Base-by-base conservation (phyloP, 2,797 vertebrate species). In the Melanotaenia maccullochi region DNA sequence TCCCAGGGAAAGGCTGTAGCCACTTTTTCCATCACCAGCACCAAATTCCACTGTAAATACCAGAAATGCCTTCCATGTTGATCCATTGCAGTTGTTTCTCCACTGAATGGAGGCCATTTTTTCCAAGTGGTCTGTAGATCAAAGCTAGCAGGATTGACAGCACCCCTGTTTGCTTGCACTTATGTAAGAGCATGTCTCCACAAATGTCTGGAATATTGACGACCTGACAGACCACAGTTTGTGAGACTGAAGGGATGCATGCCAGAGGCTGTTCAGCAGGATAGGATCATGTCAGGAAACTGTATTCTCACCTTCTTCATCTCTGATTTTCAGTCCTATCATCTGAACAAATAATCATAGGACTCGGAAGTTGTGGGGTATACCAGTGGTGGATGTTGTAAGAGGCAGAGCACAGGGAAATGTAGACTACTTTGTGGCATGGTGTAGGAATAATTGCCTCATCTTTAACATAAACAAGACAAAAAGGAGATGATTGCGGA, bases 1-100 rank as follows among this genome's bases (percentile, higher is more conserved):
- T 33, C 52, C 71, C 5, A 38, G 74, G 64, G 54, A 60, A 65
- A 57, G 57, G 71, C 80, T 58, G 69, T 67, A 64, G 67, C 44
- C 58, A 68, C 57, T 36, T 63, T 22, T 13, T 55, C 40, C 13
- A 57, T 75, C 68, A 70, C 30, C 9, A 36, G 65, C 60, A 64
- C 35, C 70, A 76, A 52, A 75, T 56, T 76, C 60, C 52, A 54
- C 16, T 28, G 9, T 28, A 55, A 82, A 72, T 20, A 65, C 13
- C 9, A 24, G 24, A 52, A 62, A 62, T 52, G 59, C 35, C 12
- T 1, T n/a, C 22, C 9, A 3, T 56, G 22, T 40, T 35, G 11
- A 76, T 58, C 35, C 28, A n/a, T 25, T 56, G 47, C 47, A 52
- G 18, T 30, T 5, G 16, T 44, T 44, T 44, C 42, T 42, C 30